A percentile compares a stretch with the other conserved stretches of the same genome.
phyloP scores from a whole-genome alignment of 2,888 invertebrate genomes.

The Rosalia funebris region DNA sequence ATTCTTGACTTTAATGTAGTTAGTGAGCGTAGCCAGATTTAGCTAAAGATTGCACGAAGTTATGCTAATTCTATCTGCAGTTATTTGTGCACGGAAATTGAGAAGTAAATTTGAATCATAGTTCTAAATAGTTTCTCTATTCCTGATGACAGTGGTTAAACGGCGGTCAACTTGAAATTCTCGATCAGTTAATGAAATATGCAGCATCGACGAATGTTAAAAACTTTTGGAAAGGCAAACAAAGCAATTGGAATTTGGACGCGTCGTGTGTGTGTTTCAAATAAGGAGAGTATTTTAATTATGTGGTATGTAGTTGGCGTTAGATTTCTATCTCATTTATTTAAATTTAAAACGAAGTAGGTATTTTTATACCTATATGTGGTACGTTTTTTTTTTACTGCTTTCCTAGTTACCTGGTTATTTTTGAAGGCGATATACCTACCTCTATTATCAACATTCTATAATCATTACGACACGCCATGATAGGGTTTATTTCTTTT shows the following conservation, averaged over 20 bases:
- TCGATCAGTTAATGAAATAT: conserved; percentile 5
- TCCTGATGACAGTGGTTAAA: conserved; percentile 34
- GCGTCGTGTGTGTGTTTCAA: neutral
- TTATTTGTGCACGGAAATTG: conserved; percentile 59
- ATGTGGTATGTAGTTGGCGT: too few species aligned
- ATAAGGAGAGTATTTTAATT: too few species aligned
- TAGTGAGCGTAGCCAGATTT: conserved; percentile 31
- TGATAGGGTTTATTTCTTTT: too few species aligned
- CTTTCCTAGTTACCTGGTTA: too few species aligned
- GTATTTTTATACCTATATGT: too few species aligned
- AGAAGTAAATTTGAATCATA: conserved; percentile 46
- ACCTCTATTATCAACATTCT: too few species aligned
- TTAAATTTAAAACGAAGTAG: too few species aligned
- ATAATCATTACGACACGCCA: too few species aligned
- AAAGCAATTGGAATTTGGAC: neutral
- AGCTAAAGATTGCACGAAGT: conserved; percentile 30
- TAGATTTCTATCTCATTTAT: too few species aligned
- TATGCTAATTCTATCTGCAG: conserved; percentile 55
- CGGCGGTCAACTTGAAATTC: conserved; percentile 12
- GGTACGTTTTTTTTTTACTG: too few species aligned
- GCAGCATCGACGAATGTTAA: conserved; percentile 7
- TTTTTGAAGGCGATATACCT: too few species aligned
- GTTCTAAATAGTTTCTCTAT: conserved; percentile 30
- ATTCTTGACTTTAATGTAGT: conserved; percentile 34
- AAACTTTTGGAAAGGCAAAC: conserved; percentile 1